Evolutionary conservation across 2,888 invertebrate species (phyloP).

Genomic region (Drosophila koepferae): DNA sequence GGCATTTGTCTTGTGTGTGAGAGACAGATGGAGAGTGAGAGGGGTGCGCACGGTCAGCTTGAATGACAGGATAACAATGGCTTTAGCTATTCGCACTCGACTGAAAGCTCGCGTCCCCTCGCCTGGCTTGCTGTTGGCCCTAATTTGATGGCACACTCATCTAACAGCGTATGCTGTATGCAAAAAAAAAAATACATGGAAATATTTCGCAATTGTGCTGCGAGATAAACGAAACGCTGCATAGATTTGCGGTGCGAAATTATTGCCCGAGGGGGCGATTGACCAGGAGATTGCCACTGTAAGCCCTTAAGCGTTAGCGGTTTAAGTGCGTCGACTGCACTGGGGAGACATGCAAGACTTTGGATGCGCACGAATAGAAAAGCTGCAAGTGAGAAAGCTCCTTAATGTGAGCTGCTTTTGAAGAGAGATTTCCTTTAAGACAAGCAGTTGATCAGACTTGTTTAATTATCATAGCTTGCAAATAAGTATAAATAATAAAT

Average conservation of each 20-base stretch:
- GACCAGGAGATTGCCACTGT: conserved; percentile 2
- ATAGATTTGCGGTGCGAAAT: conserved; percentile 42
- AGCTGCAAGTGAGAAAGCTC: not conserved
- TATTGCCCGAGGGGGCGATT: conserved; percentile 32
- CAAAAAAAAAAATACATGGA: not conserved
- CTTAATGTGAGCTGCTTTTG: not conserved
- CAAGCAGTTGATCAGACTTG: not conserved
- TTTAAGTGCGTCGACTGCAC: not conserved
- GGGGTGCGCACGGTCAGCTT: conserved; percentile 26
- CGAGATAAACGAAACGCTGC: conserved; percentile 21
- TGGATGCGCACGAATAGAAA: not conserved
- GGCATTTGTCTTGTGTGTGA: conserved; percentile 18
- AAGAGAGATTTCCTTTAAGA: not conserved
- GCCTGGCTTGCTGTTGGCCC: not conserved
- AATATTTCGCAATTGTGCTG: conserved; percentile 36
- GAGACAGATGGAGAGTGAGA: not conserved
- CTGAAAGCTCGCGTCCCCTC: not conserved
- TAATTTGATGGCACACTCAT: conserved; percentile 13
- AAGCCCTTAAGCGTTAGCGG: conserved; percentile 2
- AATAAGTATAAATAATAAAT: too few relatives aligned
- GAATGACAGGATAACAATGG: conserved; percentile 29
- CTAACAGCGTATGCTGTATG: conserved; percentile 5
- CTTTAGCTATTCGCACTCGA: conserved; percentile 18
- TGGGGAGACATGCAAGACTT: not conserved
- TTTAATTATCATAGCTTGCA: too few relatives aligned